Conservation (phyloP, 2,888 invertebrate species). For the Agrotis clavis region DNA sequence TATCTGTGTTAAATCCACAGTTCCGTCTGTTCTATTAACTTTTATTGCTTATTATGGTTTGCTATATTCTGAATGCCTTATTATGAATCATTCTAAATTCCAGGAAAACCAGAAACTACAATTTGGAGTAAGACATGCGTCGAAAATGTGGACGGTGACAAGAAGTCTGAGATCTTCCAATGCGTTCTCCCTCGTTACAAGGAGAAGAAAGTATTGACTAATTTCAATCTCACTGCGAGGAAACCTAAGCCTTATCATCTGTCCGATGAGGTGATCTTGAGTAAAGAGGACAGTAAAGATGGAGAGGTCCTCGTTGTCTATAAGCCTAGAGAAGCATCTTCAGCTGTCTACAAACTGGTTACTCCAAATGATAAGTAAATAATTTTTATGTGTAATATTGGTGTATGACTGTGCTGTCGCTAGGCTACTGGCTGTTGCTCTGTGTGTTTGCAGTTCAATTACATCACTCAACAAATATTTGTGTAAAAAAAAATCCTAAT, state of each 20-base stretch:
- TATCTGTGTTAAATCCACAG: too few relatives aligned
- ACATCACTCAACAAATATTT: too few relatives aligned
- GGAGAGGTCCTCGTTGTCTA: constrained; percentile 81
- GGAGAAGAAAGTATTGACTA: constrained; percentile 77
- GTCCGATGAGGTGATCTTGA: constrained; percentile 72
- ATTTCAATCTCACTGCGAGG: constrained; percentile 58
- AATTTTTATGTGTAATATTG: background rate
- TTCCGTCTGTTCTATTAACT: too few relatives aligned
- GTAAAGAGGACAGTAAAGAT: constrained; percentile 77
- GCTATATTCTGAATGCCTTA: background rate
- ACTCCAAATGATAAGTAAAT: constrained; percentile 59
- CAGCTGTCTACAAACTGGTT: constrained; percentile 79
- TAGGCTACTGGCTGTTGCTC: too few relatives aligned
- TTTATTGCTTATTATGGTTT: too few relatives aligned
- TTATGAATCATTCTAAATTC: constrained; percentile 14
- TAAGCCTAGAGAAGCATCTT: constrained; percentile 75
- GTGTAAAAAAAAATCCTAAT: too few relatives aligned
- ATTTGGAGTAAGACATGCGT: constrained; percentile 81
- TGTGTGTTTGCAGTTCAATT: too few relatives aligned
- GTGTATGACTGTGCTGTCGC: too few relatives aligned
- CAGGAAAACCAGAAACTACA: constrained; percentile 77
- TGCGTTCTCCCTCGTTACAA: constrained; percentile 81
- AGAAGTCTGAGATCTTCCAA: constrained; percentile 81
- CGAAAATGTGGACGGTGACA: constrained; percentile 74
- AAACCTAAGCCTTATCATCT: constrained; percentile 58